Conservation (phyloP, 2,888 invertebrate species). For the Trachelus tabidus region DNA sequence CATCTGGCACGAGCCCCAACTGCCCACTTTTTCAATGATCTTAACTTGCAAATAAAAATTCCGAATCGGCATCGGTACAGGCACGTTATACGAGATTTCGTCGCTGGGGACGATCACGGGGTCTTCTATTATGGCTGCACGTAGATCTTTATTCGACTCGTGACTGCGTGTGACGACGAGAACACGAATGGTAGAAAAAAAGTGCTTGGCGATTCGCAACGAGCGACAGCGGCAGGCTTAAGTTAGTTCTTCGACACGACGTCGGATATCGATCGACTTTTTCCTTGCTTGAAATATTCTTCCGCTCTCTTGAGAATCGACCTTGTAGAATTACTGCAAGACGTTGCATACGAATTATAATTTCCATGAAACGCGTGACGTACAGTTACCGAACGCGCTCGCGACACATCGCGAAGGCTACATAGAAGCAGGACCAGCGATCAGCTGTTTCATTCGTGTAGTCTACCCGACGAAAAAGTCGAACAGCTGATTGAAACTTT, state of each 20-base stretch:
- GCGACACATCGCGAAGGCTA: not conserved
- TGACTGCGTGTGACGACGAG: not conserved
- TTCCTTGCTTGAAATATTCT: not conserved
- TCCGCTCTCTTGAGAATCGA: not conserved
- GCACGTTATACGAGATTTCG: not conserved
- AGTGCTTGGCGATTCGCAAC: not conserved
- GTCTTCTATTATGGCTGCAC: not conserved
- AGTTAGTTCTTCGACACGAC: not conserved
- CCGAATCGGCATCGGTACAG: not conserved
- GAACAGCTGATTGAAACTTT: not conserved
- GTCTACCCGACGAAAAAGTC: not conserved
- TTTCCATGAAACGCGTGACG: not conserved
- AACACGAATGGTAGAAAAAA: not conserved
- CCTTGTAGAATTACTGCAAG: not conserved
- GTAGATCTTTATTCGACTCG: not conserved
- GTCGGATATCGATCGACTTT: not conserved
- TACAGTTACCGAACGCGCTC: not conserved
- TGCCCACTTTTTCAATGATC: conserved; percentile 50
- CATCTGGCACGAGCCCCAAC: conserved; percentile 96
- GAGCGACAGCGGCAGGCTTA: not conserved
- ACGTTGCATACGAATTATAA: not conserved
- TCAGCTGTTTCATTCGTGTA: not conserved
- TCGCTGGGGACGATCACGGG: not conserved
- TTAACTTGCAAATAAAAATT: not conserved
- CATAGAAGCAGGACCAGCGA: not conserved